phyloP scores from a whole-genome alignment of 2,113 vertebrate genomes.

The Tinamus guttatus region DNA sequence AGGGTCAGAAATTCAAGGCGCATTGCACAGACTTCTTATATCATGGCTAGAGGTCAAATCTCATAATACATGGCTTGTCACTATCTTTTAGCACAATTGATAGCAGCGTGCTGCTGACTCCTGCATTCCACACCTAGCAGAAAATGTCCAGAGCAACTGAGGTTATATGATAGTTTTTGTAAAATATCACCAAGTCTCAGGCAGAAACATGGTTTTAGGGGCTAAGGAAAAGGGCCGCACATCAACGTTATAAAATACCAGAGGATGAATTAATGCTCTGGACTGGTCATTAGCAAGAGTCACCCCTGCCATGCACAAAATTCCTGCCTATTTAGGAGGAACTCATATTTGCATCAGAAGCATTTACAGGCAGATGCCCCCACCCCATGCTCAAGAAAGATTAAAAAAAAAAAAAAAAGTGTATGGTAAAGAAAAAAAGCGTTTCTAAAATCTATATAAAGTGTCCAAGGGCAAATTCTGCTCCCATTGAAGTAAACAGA shows the following conservation, averaged over 20 bases:
- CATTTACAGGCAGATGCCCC: not conserved
- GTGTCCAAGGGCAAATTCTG: not conserved
- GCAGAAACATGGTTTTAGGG: slow-evolving; percentile 56
- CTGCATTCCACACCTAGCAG: slow-evolving; percentile 53
- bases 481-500: accelerated
- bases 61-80: slow-evolving; percentile 69
- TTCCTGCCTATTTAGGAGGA: not conserved
- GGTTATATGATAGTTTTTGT: slow-evolving; percentile 52
- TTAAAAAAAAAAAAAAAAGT: accelerated
- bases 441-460: not conserved
- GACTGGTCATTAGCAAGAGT: slow-evolving; percentile 5
- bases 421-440: not conserved
- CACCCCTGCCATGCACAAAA: not conserved
- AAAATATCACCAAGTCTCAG: slow-evolving; percentile 57
- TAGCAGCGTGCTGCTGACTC: slow-evolving; percentile 64
- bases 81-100: slow-evolving; percentile 73
- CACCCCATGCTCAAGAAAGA: not conserved
- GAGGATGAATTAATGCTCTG: not conserved
- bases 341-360: not conserved
- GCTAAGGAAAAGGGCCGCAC: slow-evolving; percentile 42
- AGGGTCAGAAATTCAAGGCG: slow-evolving; percentile 69
- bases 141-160: slow-evolving; percentile 59
- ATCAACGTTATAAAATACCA: slow-evolving; percentile 38
- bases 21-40: slow-evolving; percentile 53
- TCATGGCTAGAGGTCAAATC: slow-evolving; percentile 62